Percentiles rank a stretch among this genome's conserved stretches.
Evolutionary conservation across 2,888 invertebrate genomes (phyloP).

Genomic region (Sarcophaga rosellei): DNA sequence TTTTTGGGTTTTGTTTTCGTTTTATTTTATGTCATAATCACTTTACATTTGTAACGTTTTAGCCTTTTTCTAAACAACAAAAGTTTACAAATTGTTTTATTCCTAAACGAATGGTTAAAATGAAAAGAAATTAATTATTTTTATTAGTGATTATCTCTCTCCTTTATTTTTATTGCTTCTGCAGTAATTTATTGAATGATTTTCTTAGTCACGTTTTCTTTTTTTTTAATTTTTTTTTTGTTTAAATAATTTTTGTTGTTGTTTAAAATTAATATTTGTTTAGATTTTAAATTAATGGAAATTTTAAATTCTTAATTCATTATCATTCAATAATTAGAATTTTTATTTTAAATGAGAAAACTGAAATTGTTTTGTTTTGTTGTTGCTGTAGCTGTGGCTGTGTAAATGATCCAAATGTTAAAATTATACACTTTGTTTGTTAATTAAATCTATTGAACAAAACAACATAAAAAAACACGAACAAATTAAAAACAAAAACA

Average conservation of each 20-base stretch:
- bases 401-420: not conserved
- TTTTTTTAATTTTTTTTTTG: not conserved
- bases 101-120: not conserved
- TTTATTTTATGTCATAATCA: slow-evolving; percentile 11
- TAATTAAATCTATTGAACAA: slow-evolving; percentile 4
- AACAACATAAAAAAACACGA: no score
- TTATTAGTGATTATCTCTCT: not conserved
- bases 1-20: not conserved
- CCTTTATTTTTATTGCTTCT: not conserved
- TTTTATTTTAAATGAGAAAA: no score
- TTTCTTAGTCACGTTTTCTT: not conserved
- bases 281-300: slow-evolving; percentile 7
- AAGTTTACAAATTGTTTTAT: not conserved
- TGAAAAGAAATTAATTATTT: not conserved
- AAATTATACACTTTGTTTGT: not conserved
- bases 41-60: slow-evolving; percentile 3
- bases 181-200: slow-evolving; percentile 3
- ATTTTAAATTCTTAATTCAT: not conserved
- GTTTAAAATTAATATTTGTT: not conserved
- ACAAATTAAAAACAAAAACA: not conserved
- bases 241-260: no score
- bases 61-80: slow-evolving; percentile 2
- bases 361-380: no score
- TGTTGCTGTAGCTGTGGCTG: no score
- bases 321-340: no score